Percentiles rank a stretch among this genome's conserved stretches.
phyloP scores from a whole-genome alignment of 2,888 invertebrate species.

The Latheticus oryzae region DNA sequence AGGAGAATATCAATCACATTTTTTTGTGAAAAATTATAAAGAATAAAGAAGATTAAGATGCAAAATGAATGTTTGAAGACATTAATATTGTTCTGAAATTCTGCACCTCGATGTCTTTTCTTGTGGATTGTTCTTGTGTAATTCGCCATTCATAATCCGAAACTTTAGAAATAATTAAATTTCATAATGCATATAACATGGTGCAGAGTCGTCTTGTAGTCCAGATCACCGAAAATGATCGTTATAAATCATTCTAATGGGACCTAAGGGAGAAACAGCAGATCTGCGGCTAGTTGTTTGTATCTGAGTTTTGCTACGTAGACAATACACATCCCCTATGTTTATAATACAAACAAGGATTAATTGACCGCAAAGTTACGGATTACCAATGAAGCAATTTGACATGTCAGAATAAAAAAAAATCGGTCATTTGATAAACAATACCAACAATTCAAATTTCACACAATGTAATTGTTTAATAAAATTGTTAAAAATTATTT shows the following conservation, averaged over 20 bases:
- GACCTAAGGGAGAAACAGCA: slow-evolving; percentile 8
- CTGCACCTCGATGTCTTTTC: slow-evolving; percentile 7
- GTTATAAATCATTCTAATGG: slow-evolving; percentile 30
- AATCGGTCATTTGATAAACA: slow-evolving; percentile 23
- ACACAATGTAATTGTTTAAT: no score
- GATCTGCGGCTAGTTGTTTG: slow-evolving; percentile 1
- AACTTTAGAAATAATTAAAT: slow-evolving; percentile 24
- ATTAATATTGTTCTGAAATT: no score
- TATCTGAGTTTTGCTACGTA: slow-evolving; percentile 1
- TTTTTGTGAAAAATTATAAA: no score
- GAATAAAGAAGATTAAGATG: no score
- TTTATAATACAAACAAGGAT: slow-evolving; percentile 11
- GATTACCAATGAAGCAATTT: slow-evolving; percentile 8
- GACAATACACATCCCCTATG: slow-evolving; percentile 12
- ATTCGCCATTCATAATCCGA: slow-evolving; percentile 2
- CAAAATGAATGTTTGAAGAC: no score
- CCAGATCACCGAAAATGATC: slow-evolving; percentile 26
- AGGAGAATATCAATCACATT: no score
- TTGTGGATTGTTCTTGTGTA: slow-evolving; percentile 5
- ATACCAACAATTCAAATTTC: no score
- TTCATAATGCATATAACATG: slow-evolving; percentile 20
- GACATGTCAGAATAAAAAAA: slow-evolving; percentile 10
- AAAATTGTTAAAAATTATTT: no score
- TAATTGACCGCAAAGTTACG: slow-evolving; percentile 24
- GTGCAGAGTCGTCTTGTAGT: slow-evolving; percentile 19